Evolutionary conservation across 2,113 vertebrate genomes (phyloP), one percentile per base, ranked within the genome.

Genomic region (Struthidea cinerea): DNA sequence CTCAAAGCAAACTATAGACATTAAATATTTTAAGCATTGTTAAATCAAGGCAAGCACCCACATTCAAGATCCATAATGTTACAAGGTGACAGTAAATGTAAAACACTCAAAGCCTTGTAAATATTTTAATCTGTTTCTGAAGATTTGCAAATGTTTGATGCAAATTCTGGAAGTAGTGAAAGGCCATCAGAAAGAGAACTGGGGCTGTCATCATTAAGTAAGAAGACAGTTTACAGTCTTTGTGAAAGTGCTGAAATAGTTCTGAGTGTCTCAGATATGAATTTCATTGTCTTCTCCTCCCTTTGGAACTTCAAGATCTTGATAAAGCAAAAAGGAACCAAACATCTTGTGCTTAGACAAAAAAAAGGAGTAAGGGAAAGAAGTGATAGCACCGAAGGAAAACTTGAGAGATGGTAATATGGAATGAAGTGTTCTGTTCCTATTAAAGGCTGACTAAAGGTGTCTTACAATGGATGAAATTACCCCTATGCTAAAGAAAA

Each of bases 81-180:
- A 74, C 63, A 92, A 90, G 61, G 59, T 91, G 90, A 71, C 65
- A 83, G 61, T 15, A 76, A 92, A 84, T 74, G 53, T 73, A 91
- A 90, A 95, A 84, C 32, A 73, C 75, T 93, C 59, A 63, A 90
- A 87, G 44, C 19, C 56, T 57, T 75, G 55, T 85, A 93, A 91
- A 93, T 96, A 96, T 92, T 95, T 96, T 87, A 96, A 83, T 37
- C n/a, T 47, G 9, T 70, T 91, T 83, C 67, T 77, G 47, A 79
- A 82, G 71, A 63, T 77, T 87, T 89, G 18, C 49, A 95, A 89
- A 64, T 11, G 35, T 65, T 37, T 80, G 35, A 76, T 90, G 76
- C 35, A 91, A 94, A 89, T 47, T 17, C 44, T 83, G n/a, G 26
- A 92, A 94, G n/a, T 6, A 85, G 18, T 39, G 70, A 83, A 87